These are phyloP conservation scores for Halcyon malimbica DNA, from an alignment of 2,113 vertebrate genomes.

Conservation along the genomic window DNA sequence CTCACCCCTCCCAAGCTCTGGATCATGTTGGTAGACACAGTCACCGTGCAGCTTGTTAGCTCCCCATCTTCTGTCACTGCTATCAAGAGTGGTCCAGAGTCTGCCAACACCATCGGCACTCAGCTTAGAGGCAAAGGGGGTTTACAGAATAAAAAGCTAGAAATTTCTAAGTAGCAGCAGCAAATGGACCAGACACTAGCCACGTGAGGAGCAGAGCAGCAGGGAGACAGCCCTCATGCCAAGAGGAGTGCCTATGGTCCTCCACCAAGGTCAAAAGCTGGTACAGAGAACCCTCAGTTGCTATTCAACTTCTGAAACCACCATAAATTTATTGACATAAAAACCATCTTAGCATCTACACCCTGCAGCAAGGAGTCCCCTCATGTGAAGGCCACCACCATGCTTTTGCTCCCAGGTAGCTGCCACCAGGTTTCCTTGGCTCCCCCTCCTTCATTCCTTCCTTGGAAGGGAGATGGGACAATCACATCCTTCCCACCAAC, in stretches of 20 bases:
- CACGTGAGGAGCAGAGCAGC: background rate
- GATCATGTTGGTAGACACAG: background rate
- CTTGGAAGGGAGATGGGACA: background rate
- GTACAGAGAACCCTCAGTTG: background rate
- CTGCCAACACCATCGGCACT: background rate
- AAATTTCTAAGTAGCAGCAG: background rate
- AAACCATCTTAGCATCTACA: background rate
- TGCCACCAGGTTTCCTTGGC: background rate
- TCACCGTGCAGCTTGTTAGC: accelerated
- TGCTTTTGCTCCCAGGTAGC: background rate
- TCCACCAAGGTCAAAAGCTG: background rate
- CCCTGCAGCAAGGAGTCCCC: background rate
- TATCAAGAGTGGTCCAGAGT: accelerated
- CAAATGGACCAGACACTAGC: background rate
- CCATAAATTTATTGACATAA: background rate
- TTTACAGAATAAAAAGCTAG: background rate
- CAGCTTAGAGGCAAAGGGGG: background rate
- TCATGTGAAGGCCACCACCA: background rate
- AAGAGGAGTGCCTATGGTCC: background rate
- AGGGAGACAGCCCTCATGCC: background rate
- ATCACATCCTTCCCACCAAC: accelerated
- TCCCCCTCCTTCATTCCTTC: background rate
- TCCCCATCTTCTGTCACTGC: background rate
- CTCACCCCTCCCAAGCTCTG: background rate
- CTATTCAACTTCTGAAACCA: background rate